phyloP scores from a whole-genome alignment of 2,113 vertebrate species.

The Megaceryle torquata region DNA sequence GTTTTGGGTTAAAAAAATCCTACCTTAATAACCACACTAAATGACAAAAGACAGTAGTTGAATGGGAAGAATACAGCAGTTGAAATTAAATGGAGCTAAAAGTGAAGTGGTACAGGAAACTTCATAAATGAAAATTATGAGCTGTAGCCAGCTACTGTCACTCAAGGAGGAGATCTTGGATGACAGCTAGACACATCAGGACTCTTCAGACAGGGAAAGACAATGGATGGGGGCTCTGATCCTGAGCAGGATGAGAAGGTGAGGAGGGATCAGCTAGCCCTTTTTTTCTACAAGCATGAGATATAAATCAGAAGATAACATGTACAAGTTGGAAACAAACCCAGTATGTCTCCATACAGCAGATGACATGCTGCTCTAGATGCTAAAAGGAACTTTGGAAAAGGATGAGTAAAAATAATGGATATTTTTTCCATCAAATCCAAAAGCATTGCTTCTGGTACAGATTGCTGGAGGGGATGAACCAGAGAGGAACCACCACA shows the following conservation, averaged over 20 bases:
- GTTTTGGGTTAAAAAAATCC: neutral
- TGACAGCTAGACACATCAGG: neutral
- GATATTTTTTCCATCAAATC: neutral
- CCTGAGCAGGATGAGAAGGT: neutral
- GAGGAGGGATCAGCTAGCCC: neutral
- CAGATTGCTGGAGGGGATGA: fast-evolving
- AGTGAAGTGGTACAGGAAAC: neutral
- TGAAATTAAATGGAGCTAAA: neutral
- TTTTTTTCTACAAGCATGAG: neutral
- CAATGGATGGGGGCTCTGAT: fast-evolving
- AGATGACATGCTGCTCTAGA: neutral
- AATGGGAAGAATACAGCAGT: neutral
- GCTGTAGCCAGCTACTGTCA: neutral
- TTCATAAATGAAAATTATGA: neutral
- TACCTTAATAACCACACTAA: neutral
- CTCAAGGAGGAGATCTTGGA: neutral
- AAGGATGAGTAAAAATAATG: neutral
- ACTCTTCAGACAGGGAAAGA: neutral
- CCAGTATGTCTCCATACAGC: neutral
- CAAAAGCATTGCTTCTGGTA: neutral
- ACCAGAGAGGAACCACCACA: neutral
- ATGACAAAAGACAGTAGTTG: neutral
- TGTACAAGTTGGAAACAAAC: neutral
- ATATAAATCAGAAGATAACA: neutral
- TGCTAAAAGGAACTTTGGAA: neutral